Conservation (phyloP, 2,888 invertebrate genomes). For the Chrysopilus asiliformis region DNA sequence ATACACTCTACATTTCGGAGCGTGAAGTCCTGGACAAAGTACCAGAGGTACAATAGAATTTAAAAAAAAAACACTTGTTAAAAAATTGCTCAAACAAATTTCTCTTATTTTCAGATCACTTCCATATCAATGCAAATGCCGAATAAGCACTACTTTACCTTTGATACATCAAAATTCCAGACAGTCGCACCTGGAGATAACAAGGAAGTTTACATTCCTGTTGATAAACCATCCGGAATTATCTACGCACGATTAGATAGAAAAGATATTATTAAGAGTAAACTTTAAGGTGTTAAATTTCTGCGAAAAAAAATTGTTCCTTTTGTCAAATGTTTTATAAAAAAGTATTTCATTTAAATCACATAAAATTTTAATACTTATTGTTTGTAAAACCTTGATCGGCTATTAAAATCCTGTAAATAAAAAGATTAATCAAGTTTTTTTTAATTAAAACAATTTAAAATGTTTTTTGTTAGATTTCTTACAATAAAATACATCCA, state of each 20-base stretch:
- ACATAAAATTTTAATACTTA: too few species aligned
- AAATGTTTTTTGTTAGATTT: too few species aligned
- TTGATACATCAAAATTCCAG: slow-evolving; percentile 62
- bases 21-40: slow-evolving; percentile 54
- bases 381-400: too few species aligned
- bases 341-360: too few species aligned
- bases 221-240: slow-evolving; percentile 66
- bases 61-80: neutral
- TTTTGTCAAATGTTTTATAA: too few species aligned
- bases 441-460: too few species aligned
- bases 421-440: too few species aligned
- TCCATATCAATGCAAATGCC: slow-evolving; percentile 67
- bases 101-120: slow-evolving; percentile 40
- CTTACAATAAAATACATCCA: too few species aligned
- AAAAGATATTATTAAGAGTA: slow-evolving; percentile 26
- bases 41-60: slow-evolving; percentile 41
- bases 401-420: too few species aligned
- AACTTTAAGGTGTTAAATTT: too few species aligned
- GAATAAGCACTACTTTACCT: slow-evolving; percentile 65
- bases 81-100: neutral
- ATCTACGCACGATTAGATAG: slow-evolving; percentile 60
- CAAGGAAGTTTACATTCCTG: slow-evolving; percentile 59
- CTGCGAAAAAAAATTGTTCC: too few species aligned
- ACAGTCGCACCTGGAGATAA: slow-evolving; percentile 47
- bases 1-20: slow-evolving; percentile 60